Evolutionary conservation across 2,113 vertebrate species (phyloP).

Genomic region (Indicator maculatus): DNA sequence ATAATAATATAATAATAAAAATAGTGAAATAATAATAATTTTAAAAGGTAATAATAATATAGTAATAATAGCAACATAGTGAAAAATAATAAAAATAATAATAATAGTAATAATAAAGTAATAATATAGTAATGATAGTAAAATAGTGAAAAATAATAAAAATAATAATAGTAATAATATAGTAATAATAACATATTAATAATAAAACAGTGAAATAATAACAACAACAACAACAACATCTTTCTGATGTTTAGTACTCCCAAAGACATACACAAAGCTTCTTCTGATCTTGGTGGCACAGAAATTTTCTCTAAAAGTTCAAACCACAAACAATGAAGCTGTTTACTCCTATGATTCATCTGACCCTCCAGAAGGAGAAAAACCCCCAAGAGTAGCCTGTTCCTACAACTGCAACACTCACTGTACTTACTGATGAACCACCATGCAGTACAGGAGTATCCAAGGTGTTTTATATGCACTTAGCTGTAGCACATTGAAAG

Average conservation of each 20-base stretch:
- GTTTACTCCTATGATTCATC: slow-evolving; percentile 10
- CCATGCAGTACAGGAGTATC: background rate
- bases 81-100: too few relatives aligned
- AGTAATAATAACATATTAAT: too few relatives aligned
- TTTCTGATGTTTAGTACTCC: background rate
- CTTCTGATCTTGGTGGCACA: background rate
- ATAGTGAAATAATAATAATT: too few relatives aligned
- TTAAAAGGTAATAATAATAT: too few relatives aligned
- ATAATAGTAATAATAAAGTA: too few relatives aligned
- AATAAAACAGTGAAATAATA: too few relatives aligned
- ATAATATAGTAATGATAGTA: too few relatives aligned
- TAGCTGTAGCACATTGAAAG: background rate
- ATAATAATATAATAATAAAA: too few relatives aligned
- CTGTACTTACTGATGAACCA: background rate
- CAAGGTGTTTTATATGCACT: background rate
- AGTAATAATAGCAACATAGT: too few relatives aligned
- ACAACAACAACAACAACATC: background rate
- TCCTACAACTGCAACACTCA: background rate
- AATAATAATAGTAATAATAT: too few relatives aligned
- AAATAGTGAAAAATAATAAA: too few relatives aligned
- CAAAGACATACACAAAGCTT: background rate
- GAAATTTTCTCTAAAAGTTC: background rate
- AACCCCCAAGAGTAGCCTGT: background rate
- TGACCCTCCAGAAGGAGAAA: background rate
- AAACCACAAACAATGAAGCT: slow-evolving; percentile 18